Evolutionary conservation across 2,888 invertebrate genomes (phyloP).

Genomic region (Noctuana brunneofusca): DNA sequence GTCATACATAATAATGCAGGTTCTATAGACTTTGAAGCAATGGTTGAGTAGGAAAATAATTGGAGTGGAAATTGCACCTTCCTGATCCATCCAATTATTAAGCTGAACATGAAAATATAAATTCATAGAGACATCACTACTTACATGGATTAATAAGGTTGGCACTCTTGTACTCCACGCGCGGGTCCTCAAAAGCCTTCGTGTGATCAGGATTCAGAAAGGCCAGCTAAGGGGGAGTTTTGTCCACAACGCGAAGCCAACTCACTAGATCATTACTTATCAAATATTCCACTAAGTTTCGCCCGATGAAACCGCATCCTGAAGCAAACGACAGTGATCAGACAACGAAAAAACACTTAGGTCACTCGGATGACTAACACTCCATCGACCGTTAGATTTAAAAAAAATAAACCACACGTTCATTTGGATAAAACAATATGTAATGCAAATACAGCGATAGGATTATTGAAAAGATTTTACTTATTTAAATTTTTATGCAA

Average conservation of each 20-base stretch:
- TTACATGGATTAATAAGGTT: conserved; percentile 94
- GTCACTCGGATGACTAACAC: conserved; percentile 73
- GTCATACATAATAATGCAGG: too few relatives aligned
- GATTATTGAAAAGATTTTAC: background rate
- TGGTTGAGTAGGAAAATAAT: too few relatives aligned
- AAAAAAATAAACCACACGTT: conserved; percentile 44
- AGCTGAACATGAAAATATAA: background rate
- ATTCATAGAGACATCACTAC: conserved; percentile 42
- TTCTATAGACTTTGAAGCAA: too few relatives aligned
- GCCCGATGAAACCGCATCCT: conserved; percentile 97
- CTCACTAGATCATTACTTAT: conserved; percentile 89
- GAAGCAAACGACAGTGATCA: conserved; percentile 53
- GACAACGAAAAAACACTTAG: conserved; percentile 49
- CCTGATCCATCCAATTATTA: too few relatives aligned
- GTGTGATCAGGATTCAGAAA: conserved; percentile 91
- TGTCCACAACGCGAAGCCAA: conserved; percentile 92
- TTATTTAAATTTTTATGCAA: conserved; percentile 24
- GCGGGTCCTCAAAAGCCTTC: conserved; percentile 87
- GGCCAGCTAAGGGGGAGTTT: conserved; percentile 96
- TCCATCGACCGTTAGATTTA: conserved; percentile 64
- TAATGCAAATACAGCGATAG: background rate
- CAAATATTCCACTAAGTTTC: conserved; percentile 92
- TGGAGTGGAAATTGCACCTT: too few relatives aligned
- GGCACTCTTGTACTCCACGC: conserved; percentile 94
- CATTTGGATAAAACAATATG: background rate